Percentiles rank a stretch among this genome's conserved stretches.
phyloP scores from a whole-genome alignment of 2,797 vertebrate species.

The Crocodylus rhombifer region DNA sequence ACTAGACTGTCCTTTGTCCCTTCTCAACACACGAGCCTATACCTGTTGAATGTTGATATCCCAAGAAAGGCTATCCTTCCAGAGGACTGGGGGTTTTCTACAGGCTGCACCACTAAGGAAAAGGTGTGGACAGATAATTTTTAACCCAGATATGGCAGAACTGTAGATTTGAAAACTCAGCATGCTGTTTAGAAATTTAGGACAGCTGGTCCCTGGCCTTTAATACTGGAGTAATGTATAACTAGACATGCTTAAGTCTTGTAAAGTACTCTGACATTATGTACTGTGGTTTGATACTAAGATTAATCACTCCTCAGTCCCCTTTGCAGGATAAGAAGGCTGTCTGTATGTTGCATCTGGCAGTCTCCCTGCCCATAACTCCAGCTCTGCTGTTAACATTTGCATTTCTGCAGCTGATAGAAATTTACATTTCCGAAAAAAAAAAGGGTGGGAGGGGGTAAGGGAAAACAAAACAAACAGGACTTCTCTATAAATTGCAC shows the following conservation, averaged over 20 bases:
- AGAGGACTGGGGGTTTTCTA: neutral
- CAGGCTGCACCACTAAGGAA: conserved; percentile 18
- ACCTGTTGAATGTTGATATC: neutral
- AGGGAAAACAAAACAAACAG: conserved; percentile 44
- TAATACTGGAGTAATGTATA: conserved; percentile 71
- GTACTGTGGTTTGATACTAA: conserved; percentile 62
- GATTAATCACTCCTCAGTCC: conserved; percentile 55
- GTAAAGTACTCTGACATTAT: conserved; percentile 69
- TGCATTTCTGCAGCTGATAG: conserved; percentile 59
- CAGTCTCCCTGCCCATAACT: conserved; percentile 28
- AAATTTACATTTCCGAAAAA: neutral
- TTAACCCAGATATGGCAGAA: conserved; percentile 64
- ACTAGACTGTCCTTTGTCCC: neutral
- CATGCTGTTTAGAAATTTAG: conserved; percentile 65
- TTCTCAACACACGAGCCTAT: conserved; percentile 1
- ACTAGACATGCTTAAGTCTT: conserved; percentile 61
- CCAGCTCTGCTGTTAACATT: conserved; percentile 43
- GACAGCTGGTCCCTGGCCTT: conserved; percentile 64
- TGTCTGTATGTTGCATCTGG: conserved; percentile 55
- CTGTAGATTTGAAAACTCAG: conserved; percentile 61
- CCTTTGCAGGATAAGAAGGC: conserved; percentile 51
- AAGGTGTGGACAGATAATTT: conserved; percentile 53
- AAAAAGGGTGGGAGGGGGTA: neutral
- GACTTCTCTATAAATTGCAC: conserved; percentile 49
- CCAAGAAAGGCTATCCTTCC: conserved; percentile 27